Conservation (phyloP, 2,888 invertebrate species). For the Eupithecia insigniata region DNA sequence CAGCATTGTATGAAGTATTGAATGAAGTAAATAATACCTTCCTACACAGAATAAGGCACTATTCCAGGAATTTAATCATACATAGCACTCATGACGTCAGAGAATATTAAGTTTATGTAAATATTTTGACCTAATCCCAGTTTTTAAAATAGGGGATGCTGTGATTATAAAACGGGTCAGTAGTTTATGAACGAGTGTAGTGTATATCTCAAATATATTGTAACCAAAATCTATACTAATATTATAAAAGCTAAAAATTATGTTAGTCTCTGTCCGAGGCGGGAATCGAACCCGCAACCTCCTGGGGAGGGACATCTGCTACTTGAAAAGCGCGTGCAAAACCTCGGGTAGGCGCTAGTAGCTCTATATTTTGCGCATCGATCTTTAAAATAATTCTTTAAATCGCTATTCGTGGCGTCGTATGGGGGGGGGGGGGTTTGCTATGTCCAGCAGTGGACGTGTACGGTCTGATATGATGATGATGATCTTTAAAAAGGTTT, state of each 20-base stretch:
- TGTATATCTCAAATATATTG: not conserved
- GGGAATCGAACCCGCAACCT: too few species aligned
- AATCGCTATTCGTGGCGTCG: too few species aligned
- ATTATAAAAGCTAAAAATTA: too few species aligned
- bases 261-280: too few species aligned
- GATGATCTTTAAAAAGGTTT: not conserved
- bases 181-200: not conserved
- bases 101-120: not conserved
- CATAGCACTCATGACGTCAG: not conserved
- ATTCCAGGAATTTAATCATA: constrained; percentile 7
- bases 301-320: too few species aligned
- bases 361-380: too few species aligned
- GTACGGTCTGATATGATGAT: too few species aligned
- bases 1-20: not conserved
- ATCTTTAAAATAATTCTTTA: too few species aligned
- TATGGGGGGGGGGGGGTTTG: too few species aligned
- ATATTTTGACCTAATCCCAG: not conserved
- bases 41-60: not conserved
- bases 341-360: too few species aligned
- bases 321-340: too few species aligned
- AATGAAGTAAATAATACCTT: not conserved
- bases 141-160: not conserved
- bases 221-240: not conserved
- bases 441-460: too few species aligned
- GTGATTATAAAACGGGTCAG: not conserved